phyloP scores from a whole-genome alignment of 1,140 invertebrate species.

The silkworm (Bombyx mori) region ASM3026992v2 NC_085118.1:721501-722000 shows the following conservation, averaged over 20 bases:
- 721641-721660: too few relatives aligned
- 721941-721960: slow-evolving; percentile 67
- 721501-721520: too few relatives aligned
- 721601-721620: too few relatives aligned
- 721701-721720: too few relatives aligned
- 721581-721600: too few relatives aligned
- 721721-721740: too few relatives aligned
- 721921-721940: slow-evolving; percentile 59
- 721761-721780: slow-evolving; percentile 4
- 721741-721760: slow-evolving; percentile 2
- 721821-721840: slow-evolving; percentile 61
- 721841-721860: slow-evolving; percentile 32
- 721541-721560: too few relatives aligned
- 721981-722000: slow-evolving; percentile 70
- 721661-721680: too few relatives aligned
- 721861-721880: slow-evolving; percentile 14
- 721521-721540: too few relatives aligned
- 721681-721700: too few relatives aligned
- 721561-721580: too few relatives aligned
- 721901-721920: slow-evolving; percentile 10
- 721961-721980: slow-evolving; percentile 69
- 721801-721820: slow-evolving; percentile 52
- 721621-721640: too few relatives aligned
- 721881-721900: slow-evolving; percentile 15
- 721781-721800: slow-evolving; percentile 63